A percentile compares a stretch with the other conserved stretches of the same genome.
Conservation (phyloP, 2,888 invertebrate species). For the Drosophila kanekoi region DNA sequence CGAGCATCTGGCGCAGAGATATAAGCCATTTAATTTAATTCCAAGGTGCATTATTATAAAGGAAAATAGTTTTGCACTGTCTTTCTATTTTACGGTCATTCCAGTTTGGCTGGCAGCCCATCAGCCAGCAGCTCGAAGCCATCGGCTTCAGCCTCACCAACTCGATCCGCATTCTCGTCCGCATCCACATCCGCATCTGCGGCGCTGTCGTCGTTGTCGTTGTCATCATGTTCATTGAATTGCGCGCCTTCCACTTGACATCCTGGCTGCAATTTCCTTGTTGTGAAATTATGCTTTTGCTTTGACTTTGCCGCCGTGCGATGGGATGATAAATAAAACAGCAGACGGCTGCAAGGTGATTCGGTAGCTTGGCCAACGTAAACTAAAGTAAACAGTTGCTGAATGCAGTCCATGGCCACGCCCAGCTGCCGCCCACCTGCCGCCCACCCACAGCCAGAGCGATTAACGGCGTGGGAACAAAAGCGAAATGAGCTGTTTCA, state of each 20-base stretch:
- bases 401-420: slow-evolving; percentile 30
- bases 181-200: slow-evolving; percentile 18
- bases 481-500: slow-evolving; percentile 18
- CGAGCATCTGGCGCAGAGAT: slow-evolving; percentile 20
- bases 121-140: slow-evolving; percentile 38
- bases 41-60: slow-evolving; percentile 40
- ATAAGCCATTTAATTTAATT: slow-evolving; percentile 52
- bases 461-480: slow-evolving; percentile 45
- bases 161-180: slow-evolving; percentile 22
- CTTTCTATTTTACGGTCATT: slow-evolving; percentile 27
- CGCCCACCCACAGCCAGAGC: slow-evolving; percentile 10
- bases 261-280: slow-evolving; percentile 74
- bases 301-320: slow-evolving; percentile 25
- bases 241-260: slow-evolving; percentile 72
- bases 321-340: slow-evolving; percentile 59
- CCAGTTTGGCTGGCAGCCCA: slow-evolving; percentile 24
- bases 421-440: slow-evolving; percentile 1
- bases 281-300: slow-evolving; percentile 74
- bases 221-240: slow-evolving; percentile 69
- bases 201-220: slow-evolving; percentile 36
- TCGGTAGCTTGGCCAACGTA: slow-evolving; percentile 34
- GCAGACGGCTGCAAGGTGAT: slow-evolving; percentile 38
- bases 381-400: slow-evolving; percentile 67
- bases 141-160: slow-evolving; percentile 30
- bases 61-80: slow-evolving; percentile 24